phyloP scores from a whole-genome alignment of 2,113 vertebrate species.

The Corythornis cristatus region DNA sequence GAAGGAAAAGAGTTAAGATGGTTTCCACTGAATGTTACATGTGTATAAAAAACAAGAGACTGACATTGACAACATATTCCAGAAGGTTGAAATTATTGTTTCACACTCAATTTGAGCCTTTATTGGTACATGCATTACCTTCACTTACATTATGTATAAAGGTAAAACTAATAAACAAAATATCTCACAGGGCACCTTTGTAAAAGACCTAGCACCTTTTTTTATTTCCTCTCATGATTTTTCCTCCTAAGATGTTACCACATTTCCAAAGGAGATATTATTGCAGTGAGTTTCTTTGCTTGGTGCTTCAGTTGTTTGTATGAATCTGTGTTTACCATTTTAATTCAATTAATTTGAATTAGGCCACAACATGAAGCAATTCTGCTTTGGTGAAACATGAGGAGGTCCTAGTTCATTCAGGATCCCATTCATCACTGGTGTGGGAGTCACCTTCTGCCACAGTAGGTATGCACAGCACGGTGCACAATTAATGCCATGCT shows the following conservation, averaged over 20 bases:
- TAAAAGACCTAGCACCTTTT: not conserved
- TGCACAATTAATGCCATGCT: slow-evolving; percentile 31
- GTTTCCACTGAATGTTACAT: slow-evolving; percentile 65
- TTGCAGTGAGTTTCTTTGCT: not conserved
- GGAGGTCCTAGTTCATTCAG: slow-evolving; percentile 1
- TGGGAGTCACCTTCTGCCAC: slow-evolving; percentile 46
- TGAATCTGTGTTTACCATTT: not conserved
- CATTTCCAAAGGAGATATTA: not conserved
- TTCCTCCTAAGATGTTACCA: not conserved
- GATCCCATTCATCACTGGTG: slow-evolving; percentile 33
- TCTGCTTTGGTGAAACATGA: slow-evolving; percentile 12
- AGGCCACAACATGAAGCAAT: not conserved
- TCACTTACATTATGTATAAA: not conserved
- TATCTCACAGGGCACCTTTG: not conserved
- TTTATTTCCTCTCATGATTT: not conserved
- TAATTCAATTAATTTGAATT: slow-evolving; percentile 39
- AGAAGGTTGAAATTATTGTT: slow-evolving; percentile 60
- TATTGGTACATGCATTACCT: not conserved
- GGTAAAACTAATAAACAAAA: slow-evolving; percentile 31
- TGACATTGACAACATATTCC: slow-evolving; percentile 38
- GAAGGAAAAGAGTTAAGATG: slow-evolving; percentile 72
- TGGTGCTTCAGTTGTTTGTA: not conserved
- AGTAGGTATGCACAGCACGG: slow-evolving; percentile 45
- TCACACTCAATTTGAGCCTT: slow-evolving; percentile 36
- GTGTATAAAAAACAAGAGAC: slow-evolving; percentile 43